Evolutionary conservation across 1,140 invertebrate species (phyloP), one percentile per base, ranked within the genome.

Genomic region (Coelopa frigida): DNA sequence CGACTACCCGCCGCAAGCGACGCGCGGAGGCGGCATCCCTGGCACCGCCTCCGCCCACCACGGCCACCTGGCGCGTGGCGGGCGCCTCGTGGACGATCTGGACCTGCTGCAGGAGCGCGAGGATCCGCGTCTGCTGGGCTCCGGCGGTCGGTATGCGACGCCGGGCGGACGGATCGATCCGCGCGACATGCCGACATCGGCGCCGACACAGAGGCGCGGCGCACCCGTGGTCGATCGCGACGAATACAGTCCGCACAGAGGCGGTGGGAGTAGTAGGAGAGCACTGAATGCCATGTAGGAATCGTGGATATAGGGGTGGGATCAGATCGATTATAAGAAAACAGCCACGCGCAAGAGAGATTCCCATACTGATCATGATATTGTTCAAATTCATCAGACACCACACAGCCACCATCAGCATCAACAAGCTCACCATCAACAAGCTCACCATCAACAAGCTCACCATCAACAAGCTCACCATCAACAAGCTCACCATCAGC

Each of bases 251-350:
- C 64, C 67, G 54, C 64, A 68, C 52, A 63, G 67, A 62, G 61
- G 63, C 59, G 64, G 64, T 63, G 61, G 63, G 55, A 70, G 61
- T 59, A 68, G 63, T 59, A 65, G 66, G 57, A 68, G 63, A 66
- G 59, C 60, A 53, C 60, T 70, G 50, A 70, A 70, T 65, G 67
- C 67, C 61, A 70, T 70, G 63, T 70, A 70, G 67, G 67, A 70
- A 67, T 70, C 67, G 63, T 69, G 67, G 63, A 70, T 70, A 66
- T 70, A 69, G 63, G 67, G 64, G 61, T 65, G 66, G 58, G 56
- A 65, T 64, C 61, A 60, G 60, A 62, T 64, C 61, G 62, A 69
- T 63, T 54, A 55, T 21, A 21, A 38, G 20, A n/a, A 0, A 20
- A 38, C 12, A 38, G n/a, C 4, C 31, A 14, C 31, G 44, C 32